Conservation (phyloP, 2,113 vertebrate genomes). For the Tachycineta bicolor region DNA sequence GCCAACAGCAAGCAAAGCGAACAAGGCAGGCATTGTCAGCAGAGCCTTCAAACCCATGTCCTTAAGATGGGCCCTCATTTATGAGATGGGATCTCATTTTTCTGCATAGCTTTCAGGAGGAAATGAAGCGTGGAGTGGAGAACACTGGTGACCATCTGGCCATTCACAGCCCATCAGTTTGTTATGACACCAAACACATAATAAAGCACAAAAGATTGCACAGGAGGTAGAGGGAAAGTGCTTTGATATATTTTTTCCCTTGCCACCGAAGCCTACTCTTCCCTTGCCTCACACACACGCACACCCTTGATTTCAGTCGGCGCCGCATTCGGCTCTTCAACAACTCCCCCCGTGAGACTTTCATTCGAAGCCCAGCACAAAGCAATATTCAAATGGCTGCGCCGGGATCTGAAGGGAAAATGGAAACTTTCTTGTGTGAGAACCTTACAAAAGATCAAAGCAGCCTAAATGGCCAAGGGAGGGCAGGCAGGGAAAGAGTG, state of each 20-base stretch:
- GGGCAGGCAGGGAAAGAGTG: conserved; percentile 29
- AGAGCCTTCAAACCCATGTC: conserved; percentile 32
- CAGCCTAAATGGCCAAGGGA: conserved; percentile 44
- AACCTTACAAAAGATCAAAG: conserved; percentile 67
- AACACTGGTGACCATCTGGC: conserved; percentile 71
- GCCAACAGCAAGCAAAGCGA: not conserved
- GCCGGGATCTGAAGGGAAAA: conserved; percentile 30
- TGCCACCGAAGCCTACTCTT: conserved; percentile 22
- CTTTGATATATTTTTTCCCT: conserved; percentile 51
- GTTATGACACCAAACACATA: conserved; percentile 68
- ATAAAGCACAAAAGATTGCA: conserved; percentile 60
- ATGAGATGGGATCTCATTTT: conserved; percentile 68
- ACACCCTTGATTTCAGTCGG: not conserved
- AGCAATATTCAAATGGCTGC: conserved; percentile 49
- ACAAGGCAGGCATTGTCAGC: conserved; percentile 59
- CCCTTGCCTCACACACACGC: conserved; percentile 2
- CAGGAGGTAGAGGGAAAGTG: conserved; percentile 46
- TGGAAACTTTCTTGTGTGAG: conserved; percentile 59
- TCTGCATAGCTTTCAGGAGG: conserved; percentile 71
- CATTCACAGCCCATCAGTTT: conserved; percentile 68
- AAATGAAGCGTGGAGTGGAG: conserved; percentile 64
- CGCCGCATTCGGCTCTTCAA: not conserved
- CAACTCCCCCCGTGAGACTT: conserved; percentile 27
- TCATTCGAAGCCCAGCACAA: conserved; percentile 10
- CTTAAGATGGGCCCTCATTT: conserved; percentile 54